Conservation (phyloP, 2,888 invertebrate genomes). For the Rhamphomyia laevipes region DNA sequence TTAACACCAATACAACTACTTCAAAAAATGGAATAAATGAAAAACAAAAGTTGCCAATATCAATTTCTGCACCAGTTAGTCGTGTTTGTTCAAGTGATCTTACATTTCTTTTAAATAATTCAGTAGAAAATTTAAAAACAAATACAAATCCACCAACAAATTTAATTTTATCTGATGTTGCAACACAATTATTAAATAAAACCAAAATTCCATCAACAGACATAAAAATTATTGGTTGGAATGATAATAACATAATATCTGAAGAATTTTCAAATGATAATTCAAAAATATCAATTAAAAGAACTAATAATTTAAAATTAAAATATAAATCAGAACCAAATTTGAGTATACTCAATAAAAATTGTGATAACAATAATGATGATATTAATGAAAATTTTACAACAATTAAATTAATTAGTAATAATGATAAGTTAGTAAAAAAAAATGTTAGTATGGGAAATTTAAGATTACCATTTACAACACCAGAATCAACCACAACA, state of each 20-base stretch:
- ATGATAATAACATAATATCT: constrained; percentile 1
- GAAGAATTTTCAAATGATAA: constrained; percentile 16
- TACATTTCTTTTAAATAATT: constrained; percentile 6
- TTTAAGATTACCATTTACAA: constrained; percentile 29
- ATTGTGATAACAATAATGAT: no score
- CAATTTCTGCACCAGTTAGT: constrained; percentile 28
- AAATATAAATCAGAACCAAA: constrained; percentile 36
- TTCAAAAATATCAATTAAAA: constrained; percentile 21
- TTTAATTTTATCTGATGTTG: constrained; percentile 17
- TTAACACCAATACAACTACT: not conserved
- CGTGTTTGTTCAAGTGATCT: constrained; percentile 27
- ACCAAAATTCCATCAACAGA: not conserved
- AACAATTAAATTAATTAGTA: no score
- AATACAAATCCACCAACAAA: not conserved
- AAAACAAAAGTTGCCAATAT: not conserved
- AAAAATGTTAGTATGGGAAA: constrained; percentile 37
- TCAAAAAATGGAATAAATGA: not conserved
- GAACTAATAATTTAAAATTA: constrained; percentile 20
- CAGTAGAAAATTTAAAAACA: constrained; percentile 6
- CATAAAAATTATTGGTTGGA: constrained; percentile 1
- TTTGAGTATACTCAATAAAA: constrained; percentile 20
- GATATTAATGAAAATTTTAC: no score
- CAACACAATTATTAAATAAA: constrained; percentile 18
- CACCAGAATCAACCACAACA: constrained; percentile 26
- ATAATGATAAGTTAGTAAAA: not conserved